These are phyloP conservation scores for Deilephila elpenor DNA, from an alignment of 2,888 invertebrate species.

Conservation along the genomic window DNA sequence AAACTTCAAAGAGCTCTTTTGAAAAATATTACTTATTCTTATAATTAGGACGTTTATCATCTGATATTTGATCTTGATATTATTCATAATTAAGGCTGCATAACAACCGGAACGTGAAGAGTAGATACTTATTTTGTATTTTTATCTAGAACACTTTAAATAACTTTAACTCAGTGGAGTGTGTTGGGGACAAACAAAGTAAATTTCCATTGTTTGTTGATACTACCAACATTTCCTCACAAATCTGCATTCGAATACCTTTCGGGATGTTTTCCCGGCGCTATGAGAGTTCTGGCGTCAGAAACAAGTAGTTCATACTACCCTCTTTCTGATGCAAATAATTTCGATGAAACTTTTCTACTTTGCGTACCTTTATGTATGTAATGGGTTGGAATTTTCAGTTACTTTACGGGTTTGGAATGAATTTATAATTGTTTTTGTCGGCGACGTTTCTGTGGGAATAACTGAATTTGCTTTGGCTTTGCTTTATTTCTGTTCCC, in stretches of 20 bases:
- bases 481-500: too few species aligned
- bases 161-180: background rate
- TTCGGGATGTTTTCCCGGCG: conserved; percentile 55
- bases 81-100: too few species aligned
- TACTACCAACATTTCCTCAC: conserved; percentile 38
- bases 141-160: background rate
- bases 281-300: conserved; percentile 45
- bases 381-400: background rate
- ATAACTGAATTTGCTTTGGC: background rate
- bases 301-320: conserved; percentile 61
- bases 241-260: conserved; percentile 65
- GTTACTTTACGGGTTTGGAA: background rate
- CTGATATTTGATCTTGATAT: too few species aligned
- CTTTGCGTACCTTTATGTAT: conserved; percentile 63
- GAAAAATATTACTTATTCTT: too few species aligned
- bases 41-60: too few species aligned
- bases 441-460: background rate
- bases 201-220: conserved; percentile 9
- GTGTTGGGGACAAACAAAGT: background rate
- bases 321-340: conserved; percentile 74
- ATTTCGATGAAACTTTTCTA: conserved; percentile 62
- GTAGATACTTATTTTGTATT: background rate
- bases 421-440: background rate
- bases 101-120: background rate
- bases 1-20: too few species aligned